phyloP scores from a whole-genome alignment of 1,140 invertebrate species.

The Achroia grisella region DNA sequence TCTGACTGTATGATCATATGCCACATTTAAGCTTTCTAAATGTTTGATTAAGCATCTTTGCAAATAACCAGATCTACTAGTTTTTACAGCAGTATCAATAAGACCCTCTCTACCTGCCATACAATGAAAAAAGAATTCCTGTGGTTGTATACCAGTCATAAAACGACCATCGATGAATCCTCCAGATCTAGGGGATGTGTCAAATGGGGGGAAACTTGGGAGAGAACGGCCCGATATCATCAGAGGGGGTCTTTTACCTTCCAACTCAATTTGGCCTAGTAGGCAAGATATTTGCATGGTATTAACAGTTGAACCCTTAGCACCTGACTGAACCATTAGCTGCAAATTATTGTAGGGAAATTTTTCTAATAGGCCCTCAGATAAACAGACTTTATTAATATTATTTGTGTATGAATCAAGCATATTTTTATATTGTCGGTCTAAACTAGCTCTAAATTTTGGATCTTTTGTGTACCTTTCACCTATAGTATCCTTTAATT shows the following conservation, averaged over 20 bases:
- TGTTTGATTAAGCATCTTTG: constrained; percentile 99
- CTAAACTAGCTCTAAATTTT: constrained; percentile 84
- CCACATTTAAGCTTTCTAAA: constrained; percentile 93
- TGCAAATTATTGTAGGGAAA: constrained; percentile 98
- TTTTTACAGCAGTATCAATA: constrained; percentile 92
- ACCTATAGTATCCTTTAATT: constrained; percentile 81
- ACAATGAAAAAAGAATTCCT: constrained; percentile 99
- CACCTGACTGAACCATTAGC: constrained; percentile 98
- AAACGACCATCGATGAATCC: constrained; percentile 98
- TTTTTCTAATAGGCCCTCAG: constrained; percentile 85
- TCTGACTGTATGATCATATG: constrained; percentile 95
- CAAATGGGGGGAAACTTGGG: constrained; percentile 94
- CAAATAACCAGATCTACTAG: constrained; percentile 97
- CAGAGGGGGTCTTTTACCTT: constrained; percentile 95
- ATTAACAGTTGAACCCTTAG: constrained; percentile 97
- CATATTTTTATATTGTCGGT: constrained; percentile 89
- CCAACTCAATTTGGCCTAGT: constrained; percentile 98
- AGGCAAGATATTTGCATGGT: constrained; percentile 98
- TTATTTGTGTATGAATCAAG: constrained; percentile 91
- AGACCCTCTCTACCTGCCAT: constrained; percentile 99
- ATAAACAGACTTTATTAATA: constrained; percentile 90
- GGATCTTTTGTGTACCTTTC: constrained; percentile 82
- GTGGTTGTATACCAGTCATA: constrained; percentile 96
- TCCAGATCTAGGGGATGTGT: constrained; percentile 92
- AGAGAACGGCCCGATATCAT: constrained; percentile 95